Conservation (phyloP, 2,113 vertebrate species). For the Tachysurus vachellii region DNA sequence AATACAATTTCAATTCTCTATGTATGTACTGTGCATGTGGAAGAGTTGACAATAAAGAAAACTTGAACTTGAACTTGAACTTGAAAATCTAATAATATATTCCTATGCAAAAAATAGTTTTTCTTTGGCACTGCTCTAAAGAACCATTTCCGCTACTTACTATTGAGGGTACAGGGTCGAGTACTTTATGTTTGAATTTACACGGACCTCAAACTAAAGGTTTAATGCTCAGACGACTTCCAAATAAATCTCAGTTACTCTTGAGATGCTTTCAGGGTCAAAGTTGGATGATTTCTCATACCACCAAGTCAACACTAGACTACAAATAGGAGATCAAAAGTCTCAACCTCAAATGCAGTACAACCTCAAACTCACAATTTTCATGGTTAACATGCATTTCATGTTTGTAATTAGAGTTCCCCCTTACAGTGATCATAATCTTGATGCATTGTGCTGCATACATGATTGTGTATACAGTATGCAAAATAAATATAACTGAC, state of each 20-base stretch:
- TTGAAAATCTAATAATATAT: too few relatives aligned
- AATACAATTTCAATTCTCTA: too few relatives aligned
- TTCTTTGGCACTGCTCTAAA: background rate
- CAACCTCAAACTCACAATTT: conserved; percentile 1
- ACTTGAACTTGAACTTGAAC: too few relatives aligned
- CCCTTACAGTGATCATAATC: background rate
- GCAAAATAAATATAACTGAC: conserved; percentile 2
- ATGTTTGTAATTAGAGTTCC: background rate
- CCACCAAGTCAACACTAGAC: background rate
- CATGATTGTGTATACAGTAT: background rate
- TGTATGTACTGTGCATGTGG: too few relatives aligned
- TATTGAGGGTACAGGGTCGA: background rate
- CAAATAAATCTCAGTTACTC: background rate
- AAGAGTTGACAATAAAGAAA: too few relatives aligned
- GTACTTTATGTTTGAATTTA: background rate
- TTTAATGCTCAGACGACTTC: background rate
- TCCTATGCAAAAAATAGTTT: background rate
- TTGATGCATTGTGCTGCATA: background rate
- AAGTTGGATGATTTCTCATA: conserved; percentile 23
- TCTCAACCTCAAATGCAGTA: background rate
- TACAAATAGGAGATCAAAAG: background rate
- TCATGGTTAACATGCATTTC: background rate
- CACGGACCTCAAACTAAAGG: background rate
- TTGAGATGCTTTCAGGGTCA: background rate
- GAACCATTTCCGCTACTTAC: background rate